Conservation (phyloP, 1,140 invertebrate species). For the Elymnias hypermnestra region DNA sequence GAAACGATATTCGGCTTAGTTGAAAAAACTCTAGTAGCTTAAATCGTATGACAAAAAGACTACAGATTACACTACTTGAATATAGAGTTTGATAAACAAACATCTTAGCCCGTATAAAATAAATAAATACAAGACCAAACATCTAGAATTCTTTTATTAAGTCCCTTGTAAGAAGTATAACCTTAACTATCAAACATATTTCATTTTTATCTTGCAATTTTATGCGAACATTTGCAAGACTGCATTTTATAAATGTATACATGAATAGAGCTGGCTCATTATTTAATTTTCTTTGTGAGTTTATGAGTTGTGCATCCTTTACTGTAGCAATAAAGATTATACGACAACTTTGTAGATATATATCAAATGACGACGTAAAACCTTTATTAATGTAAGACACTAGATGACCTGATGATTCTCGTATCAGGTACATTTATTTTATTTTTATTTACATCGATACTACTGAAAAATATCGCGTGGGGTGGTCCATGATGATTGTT, state of each 20-base stretch:
- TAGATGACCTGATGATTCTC: too few relatives aligned
- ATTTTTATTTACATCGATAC: too few relatives aligned
- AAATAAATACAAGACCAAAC: neutral
- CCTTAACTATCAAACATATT: neutral
- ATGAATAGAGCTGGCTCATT: neutral
- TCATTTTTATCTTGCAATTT: slow-evolving; percentile 2
- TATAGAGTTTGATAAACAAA: neutral
- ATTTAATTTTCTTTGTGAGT: slow-evolving; percentile 6
- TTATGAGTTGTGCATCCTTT: too few relatives aligned
- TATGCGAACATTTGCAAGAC: slow-evolving; percentile 4
- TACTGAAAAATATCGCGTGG: too few relatives aligned
- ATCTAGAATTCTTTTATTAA: too few relatives aligned
- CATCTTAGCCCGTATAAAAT: neutral
- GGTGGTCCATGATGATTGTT: too few relatives aligned
- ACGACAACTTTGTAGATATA: neutral
- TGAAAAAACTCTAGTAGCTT: too few relatives aligned
- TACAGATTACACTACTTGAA: too few relatives aligned
- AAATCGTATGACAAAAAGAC: too few relatives aligned
- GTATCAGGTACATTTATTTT: too few relatives aligned
- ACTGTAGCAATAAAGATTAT: neutral
- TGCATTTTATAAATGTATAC: slow-evolving; percentile 1
- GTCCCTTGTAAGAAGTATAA: neutral
- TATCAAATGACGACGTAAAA: too few relatives aligned
- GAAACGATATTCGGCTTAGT: neutral
- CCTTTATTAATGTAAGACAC: too few relatives aligned